Conservation (phyloP, 2,113 vertebrate genomes). For the Dasyprocta punctata region DNA sequence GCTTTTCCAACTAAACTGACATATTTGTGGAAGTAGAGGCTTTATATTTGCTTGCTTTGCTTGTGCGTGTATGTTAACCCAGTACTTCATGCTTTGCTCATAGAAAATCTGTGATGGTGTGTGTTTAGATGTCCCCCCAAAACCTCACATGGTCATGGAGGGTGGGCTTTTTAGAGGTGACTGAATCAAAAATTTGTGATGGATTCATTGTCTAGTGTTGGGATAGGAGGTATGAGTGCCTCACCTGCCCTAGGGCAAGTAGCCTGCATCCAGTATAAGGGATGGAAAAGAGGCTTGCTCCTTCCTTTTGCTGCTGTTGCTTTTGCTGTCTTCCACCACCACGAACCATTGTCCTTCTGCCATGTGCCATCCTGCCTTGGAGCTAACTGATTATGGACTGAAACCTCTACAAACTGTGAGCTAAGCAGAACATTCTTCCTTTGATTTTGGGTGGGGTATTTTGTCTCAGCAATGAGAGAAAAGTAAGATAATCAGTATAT, state of each 20-base stretch:
- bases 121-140: background rate
- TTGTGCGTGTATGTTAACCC: background rate
- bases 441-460: background rate
- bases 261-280: too few relatives aligned
- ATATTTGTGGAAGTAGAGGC: background rate
- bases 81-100: background rate
- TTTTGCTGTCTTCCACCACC: too few relatives aligned
- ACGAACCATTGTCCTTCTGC: too few relatives aligned
- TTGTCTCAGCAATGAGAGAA: background rate
- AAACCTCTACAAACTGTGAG: too few relatives aligned
- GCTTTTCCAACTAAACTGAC: background rate
- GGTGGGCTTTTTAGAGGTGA: too few relatives aligned
- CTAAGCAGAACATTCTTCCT: background rate
- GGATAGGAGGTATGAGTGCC: too few relatives aligned
- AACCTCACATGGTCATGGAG: background rate
- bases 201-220: too few relatives aligned
- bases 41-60: background rate
- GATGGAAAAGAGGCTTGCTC: too few relatives aligned
- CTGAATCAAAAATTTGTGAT: background rate
- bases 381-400: too few relatives aligned
- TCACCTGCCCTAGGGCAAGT: too few relatives aligned
- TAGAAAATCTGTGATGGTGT: background rate
- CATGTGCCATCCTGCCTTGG: too few relatives aligned
- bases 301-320: too few relatives aligned
- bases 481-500: background rate